Conservation (phyloP, 2,888 invertebrate species). For the Neocrepidodera transversa region DNA sequence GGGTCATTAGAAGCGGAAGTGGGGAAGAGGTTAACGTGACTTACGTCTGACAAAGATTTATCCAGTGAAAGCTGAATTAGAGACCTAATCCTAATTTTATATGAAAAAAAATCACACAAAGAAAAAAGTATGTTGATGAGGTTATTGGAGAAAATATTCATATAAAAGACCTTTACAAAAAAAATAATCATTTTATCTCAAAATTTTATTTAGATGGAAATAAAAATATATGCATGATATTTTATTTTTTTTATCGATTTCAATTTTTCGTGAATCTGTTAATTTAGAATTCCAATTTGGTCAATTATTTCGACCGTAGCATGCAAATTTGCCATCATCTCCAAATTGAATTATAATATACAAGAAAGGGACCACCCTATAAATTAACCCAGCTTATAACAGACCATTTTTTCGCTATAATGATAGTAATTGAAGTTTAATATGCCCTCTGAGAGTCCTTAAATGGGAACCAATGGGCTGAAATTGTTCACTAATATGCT, state of each 20-base stretch:
- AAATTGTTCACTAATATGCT: conserved; percentile 18
- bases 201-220: too few relatives aligned
- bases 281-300: conserved; percentile 18
- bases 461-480: conserved; percentile 5
- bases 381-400: conserved; percentile 26
- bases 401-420: conserved; percentile 20
- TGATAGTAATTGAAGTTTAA: conserved; percentile 27
- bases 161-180: too few relatives aligned
- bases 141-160: too few relatives aligned
- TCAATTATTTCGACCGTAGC: conserved; percentile 32
- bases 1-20: too few relatives aligned
- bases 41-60: too few relatives aligned
- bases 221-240: too few relatives aligned
- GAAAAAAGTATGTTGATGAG: too few relatives aligned
- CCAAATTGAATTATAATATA: conserved; percentile 53
- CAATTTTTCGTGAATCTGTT: background rate
- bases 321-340: conserved; percentile 53
- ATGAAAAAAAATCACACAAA: too few relatives aligned
- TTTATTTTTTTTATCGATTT: background rate
- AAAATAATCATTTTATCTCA: too few relatives aligned
- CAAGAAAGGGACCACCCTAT: conserved; percentile 27
- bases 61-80: too few relatives aligned
- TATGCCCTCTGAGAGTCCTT: conserved; percentile 11
- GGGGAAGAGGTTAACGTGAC: too few relatives aligned
- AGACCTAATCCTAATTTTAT: too few relatives aligned